Percentiles rank a stretch among this genome's conserved stretches.
Evolutionary conservation across 2,797 vertebrate genomes (phyloP).

Genomic region (Thalassophryne amazonica): DNA sequence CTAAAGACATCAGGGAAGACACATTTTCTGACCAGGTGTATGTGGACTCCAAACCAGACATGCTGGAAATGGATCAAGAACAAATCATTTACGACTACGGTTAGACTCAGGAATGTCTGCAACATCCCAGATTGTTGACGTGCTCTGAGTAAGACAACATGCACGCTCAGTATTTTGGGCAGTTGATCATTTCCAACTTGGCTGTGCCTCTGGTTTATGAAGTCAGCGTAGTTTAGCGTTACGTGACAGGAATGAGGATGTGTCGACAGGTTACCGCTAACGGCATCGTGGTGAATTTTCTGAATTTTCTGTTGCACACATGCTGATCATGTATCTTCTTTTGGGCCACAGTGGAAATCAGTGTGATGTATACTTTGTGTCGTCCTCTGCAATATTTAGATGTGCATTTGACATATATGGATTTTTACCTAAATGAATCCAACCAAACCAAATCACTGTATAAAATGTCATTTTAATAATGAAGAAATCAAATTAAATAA

Average conservation of each 20-base stretch:
- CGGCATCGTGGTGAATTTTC: constrained; percentile 31
- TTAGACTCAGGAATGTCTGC: constrained; percentile 41
- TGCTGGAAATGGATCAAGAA: constrained; percentile 32
- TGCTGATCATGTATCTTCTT: too few species aligned
- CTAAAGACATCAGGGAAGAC: not conserved
- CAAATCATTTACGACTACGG: constrained; percentile 9
- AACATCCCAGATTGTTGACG: constrained; percentile 20
- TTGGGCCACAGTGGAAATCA: too few species aligned
- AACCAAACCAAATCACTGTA: too few species aligned
- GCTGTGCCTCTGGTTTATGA: constrained; percentile 9
- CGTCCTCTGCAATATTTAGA: too few species aligned
- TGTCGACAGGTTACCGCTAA: constrained; percentile 35
- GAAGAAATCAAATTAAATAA: too few species aligned
- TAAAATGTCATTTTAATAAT: too few species aligned
- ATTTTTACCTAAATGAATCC: too few species aligned
- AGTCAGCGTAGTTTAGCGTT: not conserved
- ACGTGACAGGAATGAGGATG: constrained; percentile 27
- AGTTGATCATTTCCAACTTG: constrained; percentile 9
- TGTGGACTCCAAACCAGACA: constrained; percentile 20
- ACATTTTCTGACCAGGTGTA: constrained; percentile 10
- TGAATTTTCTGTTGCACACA: too few species aligned
- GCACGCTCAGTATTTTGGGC: constrained; percentile 10
- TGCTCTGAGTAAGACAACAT: constrained; percentile 25
- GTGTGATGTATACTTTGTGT: too few species aligned
- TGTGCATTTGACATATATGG: too few species aligned